Evolutionary conservation across 1,140 invertebrate genomes (phyloP), one percentile per base, ranked within the genome.

Genomic region (Philopotamus ludificatus): DNA sequence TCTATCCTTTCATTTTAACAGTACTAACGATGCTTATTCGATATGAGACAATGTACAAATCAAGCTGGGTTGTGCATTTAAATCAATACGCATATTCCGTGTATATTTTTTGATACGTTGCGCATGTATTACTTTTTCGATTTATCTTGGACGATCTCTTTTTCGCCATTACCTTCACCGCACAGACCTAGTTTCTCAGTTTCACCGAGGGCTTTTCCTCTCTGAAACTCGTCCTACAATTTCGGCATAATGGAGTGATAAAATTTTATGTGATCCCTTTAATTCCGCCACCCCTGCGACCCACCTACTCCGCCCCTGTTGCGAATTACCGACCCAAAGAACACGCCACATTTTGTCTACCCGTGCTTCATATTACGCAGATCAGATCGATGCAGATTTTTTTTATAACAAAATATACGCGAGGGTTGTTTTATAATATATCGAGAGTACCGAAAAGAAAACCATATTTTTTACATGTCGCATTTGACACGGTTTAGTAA

Each of bases 191-290:
- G 28, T 34, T 34, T 34, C 28, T 34, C 28, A 34, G 28, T 34
- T 34, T 34, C 28, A 12, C 28, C 28, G 34, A 39, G 7, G 34
- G n/a, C 34, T n/a, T 8, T 39, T 39, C 44, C 10, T 20, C 44
- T 47, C 10, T 16, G 8, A 16, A 44, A 15, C 41, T 47, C 23
- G 22, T 25, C 23, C 18, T 47, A 25, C 61, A 63, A 63, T 63
- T 63, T 55, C 50, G 12, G 49, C 34, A 63, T 63, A 54, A 63
- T 63, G 49, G 49, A 63, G 61, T 39, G 22, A 55, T 63, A 63
- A 63, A 63, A 21, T 63, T 63, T 63, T 63, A 63, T 63, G 49
- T 45, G 28, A 54, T 26, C 61, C 50, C 26, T 54, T 42, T 53
- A 54, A 54, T 54, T 63, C 34, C 50, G 41, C 49, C 25, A 23